phyloP scores from a whole-genome alignment of 2,797 vertebrate genomes.

The Pachyuromys duprasi region DNA sequence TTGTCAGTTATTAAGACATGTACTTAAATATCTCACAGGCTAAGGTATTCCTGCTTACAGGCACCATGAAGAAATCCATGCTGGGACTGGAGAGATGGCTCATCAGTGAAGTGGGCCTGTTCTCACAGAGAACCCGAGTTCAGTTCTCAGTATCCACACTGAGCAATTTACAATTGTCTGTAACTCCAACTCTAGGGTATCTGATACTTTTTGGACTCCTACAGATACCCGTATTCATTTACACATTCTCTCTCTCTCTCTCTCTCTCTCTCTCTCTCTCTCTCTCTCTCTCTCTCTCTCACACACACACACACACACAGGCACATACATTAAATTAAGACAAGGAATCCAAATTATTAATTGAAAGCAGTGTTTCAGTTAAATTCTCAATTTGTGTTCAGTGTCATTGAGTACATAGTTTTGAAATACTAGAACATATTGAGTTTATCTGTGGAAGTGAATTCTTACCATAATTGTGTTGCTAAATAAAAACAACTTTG shows the following conservation, averaged over 20 bases:
- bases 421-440: neutral
- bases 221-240: neutral
- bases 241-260: too few relatives aligned
- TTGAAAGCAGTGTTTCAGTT: neutral
- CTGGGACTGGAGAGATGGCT: neutral
- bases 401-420: neutral
- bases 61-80: neutral
- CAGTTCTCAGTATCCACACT: neutral
- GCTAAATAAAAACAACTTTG: neutral
- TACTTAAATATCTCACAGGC: constrained; percentile 43
- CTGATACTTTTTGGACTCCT: neutral
- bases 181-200: neutral
- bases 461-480: neutral
- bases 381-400: constrained; percentile 33
- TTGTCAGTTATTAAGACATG: constrained; percentile 19
- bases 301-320: neutral
- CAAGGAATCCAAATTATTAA: neutral
- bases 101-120: neutral
- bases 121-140: neutral
- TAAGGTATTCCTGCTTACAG: neutral
- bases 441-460: neutral
- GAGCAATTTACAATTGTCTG: neutral
- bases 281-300: too few relatives aligned
- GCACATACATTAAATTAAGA: neutral
- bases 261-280: too few relatives aligned